Base-by-base conservation (phyloP, 2,888 invertebrate genomes). In the Hirtodrosophila duncani region DNA sequence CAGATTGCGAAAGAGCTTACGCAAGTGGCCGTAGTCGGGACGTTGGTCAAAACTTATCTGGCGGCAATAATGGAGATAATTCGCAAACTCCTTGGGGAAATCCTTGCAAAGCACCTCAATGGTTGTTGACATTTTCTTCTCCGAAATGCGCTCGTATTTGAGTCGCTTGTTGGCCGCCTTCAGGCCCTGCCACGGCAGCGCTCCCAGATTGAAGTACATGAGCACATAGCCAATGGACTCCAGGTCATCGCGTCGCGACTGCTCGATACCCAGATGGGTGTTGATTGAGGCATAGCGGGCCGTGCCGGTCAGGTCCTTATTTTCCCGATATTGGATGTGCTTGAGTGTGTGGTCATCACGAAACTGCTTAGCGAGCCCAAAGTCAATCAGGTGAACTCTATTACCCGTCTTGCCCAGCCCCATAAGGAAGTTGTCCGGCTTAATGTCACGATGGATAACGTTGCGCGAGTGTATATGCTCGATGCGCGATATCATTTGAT, bases 171-270 rank as follows among this genome's bases (percentile, higher is more conserved):
- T 99, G 52, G 98, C 98, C 3, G 99, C 99, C 87, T 99, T 98
- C 23, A 99, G 89, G 9, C 99, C 99, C 89, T 99, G 99, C 99
- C 99, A 99, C n/a, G 99, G 99, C 84, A 99, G 90, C 78, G 96
- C 96, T 74, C 99, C 99, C 74, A 98, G 91, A 88, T 99, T 97
- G 88, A 99, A 99, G 89, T 99, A 99, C 99, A 99, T 99, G 83
- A 99, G 92, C 80, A 99, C 99, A 87, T 99, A 99, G 68, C 99
- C 99, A 86, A 99, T 89, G 39, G 98, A 98, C 89, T 99, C 99
- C 86, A 99, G 90, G 89, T 99, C 99, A 87, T 99, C 99, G 83
- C 99, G 92, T 75, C 99, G 92, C 75, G 98, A 98, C 89, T 99
- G 98, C 88, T 98, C 98, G 83, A 98, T 97, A 84, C 99, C 99